Percentiles rank a stretch among this genome's conserved stretches.
phyloP scores from a whole-genome alignment of 2,888 invertebrate species.

The Polydrusus tereticollis region DNA sequence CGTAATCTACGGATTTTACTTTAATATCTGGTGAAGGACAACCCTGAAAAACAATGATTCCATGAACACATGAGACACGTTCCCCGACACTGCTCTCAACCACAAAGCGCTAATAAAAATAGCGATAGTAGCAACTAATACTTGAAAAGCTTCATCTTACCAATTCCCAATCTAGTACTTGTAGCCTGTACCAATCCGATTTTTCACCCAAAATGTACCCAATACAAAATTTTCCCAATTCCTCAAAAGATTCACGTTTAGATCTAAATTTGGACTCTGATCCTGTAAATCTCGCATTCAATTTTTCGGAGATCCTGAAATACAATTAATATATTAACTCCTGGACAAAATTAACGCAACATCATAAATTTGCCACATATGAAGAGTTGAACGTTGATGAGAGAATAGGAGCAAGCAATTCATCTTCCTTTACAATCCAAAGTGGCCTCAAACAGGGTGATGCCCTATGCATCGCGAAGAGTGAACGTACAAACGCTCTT shows the following conservation, averaged over 20 bases:
- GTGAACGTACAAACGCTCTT: too few species aligned
- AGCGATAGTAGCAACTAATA: conserved; percentile 1
- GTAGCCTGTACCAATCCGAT: conserved; percentile 53
- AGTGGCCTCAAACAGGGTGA: too few species aligned
- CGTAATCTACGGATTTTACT: conserved; percentile 57
- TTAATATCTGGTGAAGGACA: conserved; percentile 49
- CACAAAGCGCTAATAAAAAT: too few species aligned
- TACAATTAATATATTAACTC: not conserved
- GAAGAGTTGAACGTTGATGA: too few species aligned
- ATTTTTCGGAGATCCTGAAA: conserved; percentile 48
- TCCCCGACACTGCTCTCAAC: too few species aligned
- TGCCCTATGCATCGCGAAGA: too few species aligned
- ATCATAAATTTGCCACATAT: too few species aligned
- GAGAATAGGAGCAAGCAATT: too few species aligned
- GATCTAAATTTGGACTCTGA: not conserved
- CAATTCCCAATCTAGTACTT: conserved; percentile 54
- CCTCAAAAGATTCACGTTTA: conserved; percentile 51
- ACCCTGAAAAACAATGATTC: conserved; percentile 53
- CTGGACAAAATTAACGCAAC: too few species aligned
- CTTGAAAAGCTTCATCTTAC: conserved; percentile 38
- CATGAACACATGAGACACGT: too few species aligned
- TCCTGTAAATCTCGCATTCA: conserved; percentile 45
- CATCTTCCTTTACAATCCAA: too few species aligned
- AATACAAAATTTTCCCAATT: conserved; percentile 54
- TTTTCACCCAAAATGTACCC: conserved; percentile 46